phyloP scores from a whole-genome alignment of 2,888 invertebrate species.

The Ornithoptera priamus region DNA sequence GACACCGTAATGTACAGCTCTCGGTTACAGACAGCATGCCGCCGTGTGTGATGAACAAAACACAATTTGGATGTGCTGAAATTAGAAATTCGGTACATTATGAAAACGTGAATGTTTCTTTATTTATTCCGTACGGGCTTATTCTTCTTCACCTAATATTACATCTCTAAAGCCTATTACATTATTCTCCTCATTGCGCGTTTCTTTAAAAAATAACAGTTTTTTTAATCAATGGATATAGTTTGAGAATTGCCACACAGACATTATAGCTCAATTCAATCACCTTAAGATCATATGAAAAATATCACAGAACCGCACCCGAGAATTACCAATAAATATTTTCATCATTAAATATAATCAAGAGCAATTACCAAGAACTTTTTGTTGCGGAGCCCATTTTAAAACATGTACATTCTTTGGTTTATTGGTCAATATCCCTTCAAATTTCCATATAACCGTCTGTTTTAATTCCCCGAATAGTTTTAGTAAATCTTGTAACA shows the following conservation, averaged over 20 bases:
- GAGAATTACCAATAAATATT: no score
- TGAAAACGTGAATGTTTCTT: no score
- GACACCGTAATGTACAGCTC: slow-evolving; percentile 46
- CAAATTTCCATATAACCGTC: slow-evolving; percentile 64
- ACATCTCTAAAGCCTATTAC: no score
- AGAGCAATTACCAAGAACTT: slow-evolving; percentile 41
- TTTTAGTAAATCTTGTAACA: slow-evolving; percentile 43
- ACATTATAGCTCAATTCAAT: no score
- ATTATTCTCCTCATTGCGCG: no score
- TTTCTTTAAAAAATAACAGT: no score
- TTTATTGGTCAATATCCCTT: slow-evolving; percentile 44
- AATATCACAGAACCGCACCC: no score
- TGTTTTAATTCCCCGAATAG: slow-evolving; percentile 57
- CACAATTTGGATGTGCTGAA: slow-evolving; percentile 50
- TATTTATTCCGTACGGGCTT: no score
- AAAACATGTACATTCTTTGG: slow-evolving; percentile 64
- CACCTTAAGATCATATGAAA: no score
- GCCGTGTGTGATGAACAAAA: slow-evolving; percentile 55
- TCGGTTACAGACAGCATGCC: slow-evolving; percentile 54
- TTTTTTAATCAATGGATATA: no score
- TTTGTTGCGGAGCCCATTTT: slow-evolving; percentile 64
- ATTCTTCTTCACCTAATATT: no score
- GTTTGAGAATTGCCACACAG: no score
- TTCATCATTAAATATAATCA: not conserved
- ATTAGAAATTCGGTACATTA: not conserved